Evolutionary conservation across 2,797 vertebrate species (phyloP), one percentile per base, ranked within the genome.

Genomic region (Crocidura indochinensis): DNA sequence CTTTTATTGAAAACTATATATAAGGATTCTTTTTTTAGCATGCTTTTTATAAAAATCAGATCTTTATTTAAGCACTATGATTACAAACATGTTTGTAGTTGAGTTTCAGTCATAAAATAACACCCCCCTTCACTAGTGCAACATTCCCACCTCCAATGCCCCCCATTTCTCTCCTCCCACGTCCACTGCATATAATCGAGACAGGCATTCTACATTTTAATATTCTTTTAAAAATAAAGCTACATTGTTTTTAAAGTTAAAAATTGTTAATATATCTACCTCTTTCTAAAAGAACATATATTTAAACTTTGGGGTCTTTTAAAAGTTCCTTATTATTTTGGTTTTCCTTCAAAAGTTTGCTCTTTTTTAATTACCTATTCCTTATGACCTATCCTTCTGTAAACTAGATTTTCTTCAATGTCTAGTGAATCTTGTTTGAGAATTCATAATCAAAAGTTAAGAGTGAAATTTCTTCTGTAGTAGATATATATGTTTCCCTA

Each of bases 241-340:
- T 38, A 38, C 38, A 38, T 38, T 38, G 38, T 38, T 38, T 38
- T 38, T 5, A 38, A 38, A 38, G 38, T 38, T 38, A 38, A 38
- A 38, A 38, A 38, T 38, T 38, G 38, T 5, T 38, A 38, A 38
- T 38, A 38, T 38, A 38, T 38, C 38, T 38, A 38, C 38, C 38
- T 38, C 38, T 38, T 38, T 38, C 38, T 38, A 38, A 38, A 38
- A 38, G 38, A 38, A 38, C 38, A 38, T 38, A 38, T 38, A 51
- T 31, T 80, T 69, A 22, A 76, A 47, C 12, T 82, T 76, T 31
- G 17, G 19, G 47, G 15, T 60, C 72, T 51, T 46, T 38, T 62
- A 77, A 74, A 47, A 74, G 38, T 53, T 87, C 69, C 78, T 44
- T 27, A 68, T 51, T 38, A 78, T 56, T 82, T 92, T 27, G 69